Conservation (phyloP, 2,888 invertebrate genomes). For the Caenorhabditis virilis region DNA sequence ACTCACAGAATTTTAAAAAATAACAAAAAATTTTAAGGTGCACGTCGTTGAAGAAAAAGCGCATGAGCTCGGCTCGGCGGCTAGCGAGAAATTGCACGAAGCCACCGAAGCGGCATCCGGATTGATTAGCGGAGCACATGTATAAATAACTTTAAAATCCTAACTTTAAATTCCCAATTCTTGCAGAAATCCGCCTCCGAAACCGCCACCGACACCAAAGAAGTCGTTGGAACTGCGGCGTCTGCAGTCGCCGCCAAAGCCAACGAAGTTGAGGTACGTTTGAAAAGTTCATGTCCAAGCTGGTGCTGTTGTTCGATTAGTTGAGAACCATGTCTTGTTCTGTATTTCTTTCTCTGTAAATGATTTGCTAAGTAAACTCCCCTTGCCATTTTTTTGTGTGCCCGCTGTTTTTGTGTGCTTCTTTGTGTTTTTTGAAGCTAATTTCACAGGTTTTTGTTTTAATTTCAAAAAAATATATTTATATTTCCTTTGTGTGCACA, state of each 20-base stretch:
- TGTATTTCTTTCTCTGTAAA: too few relatives aligned
- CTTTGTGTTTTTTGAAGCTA: too few relatives aligned
- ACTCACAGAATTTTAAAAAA: background rate
- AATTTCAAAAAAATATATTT: too few relatives aligned
- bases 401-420: too few relatives aligned
- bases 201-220: constrained; percentile 22
- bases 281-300: constrained; percentile 19
- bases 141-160: background rate
- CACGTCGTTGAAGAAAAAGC: background rate
- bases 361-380: too few relatives aligned
- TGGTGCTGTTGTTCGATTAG: constrained; percentile 32
- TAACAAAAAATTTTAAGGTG: background rate
- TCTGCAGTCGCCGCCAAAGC: constrained; percentile 9
- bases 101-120: constrained; percentile 24
- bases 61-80: background rate
- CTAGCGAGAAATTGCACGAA: constrained; percentile 18
- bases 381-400: too few relatives aligned
- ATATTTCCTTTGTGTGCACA: too few relatives aligned
- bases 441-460: too few relatives aligned
- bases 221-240: constrained; percentile 2
- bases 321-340: too few relatives aligned
- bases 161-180: background rate
- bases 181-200: constrained; percentile 27
- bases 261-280: constrained; percentile 36
- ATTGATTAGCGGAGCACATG: constrained; percentile 22